Percentiles rank a stretch among this genome's conserved stretches.
phyloP scores from a whole-genome alignment of 2,888 invertebrate species.

The Phytoseiulus persimilis region DNA sequence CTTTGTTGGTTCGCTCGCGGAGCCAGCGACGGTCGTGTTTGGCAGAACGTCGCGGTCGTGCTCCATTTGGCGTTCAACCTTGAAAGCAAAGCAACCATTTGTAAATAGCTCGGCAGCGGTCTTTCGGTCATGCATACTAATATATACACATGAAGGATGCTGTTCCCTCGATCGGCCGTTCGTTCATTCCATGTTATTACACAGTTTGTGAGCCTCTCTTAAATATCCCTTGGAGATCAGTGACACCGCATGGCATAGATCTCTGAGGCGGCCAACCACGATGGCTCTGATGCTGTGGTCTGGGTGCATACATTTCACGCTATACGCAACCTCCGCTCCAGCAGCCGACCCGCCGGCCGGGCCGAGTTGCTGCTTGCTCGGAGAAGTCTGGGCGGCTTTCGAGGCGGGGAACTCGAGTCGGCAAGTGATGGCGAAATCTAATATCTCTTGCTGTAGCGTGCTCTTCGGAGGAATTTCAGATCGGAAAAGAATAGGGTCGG shows the following conservation, averaged over 20 bases:
- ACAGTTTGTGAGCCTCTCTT: not conserved
- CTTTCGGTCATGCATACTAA: not conserved
- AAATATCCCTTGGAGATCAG: not conserved
- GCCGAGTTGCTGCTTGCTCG: no score
- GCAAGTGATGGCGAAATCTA: not conserved
- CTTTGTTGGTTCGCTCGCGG: not conserved
- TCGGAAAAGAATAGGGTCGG: not conserved
- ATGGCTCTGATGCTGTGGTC: not conserved
- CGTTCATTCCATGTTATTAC: not conserved
- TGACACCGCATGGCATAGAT: not conserved
- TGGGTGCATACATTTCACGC: conserved; percentile 5
- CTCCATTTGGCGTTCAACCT: not conserved
- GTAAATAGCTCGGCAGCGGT: not conserved
- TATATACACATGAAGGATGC: not conserved
- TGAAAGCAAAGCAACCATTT: not conserved
- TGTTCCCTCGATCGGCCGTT: not conserved
- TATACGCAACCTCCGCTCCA: not conserved
- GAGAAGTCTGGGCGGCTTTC: not conserved
- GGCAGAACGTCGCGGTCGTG: not conserved
- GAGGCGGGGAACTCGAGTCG: not conserved
- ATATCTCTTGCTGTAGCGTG: not conserved
- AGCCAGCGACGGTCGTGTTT: not conserved
- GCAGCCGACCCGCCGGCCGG: no score
- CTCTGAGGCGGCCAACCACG: not conserved
- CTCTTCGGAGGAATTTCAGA: not conserved